Evolutionary conservation across 2,113 vertebrate genomes (phyloP).

Genomic region (Prietella phreatophila): DNA sequence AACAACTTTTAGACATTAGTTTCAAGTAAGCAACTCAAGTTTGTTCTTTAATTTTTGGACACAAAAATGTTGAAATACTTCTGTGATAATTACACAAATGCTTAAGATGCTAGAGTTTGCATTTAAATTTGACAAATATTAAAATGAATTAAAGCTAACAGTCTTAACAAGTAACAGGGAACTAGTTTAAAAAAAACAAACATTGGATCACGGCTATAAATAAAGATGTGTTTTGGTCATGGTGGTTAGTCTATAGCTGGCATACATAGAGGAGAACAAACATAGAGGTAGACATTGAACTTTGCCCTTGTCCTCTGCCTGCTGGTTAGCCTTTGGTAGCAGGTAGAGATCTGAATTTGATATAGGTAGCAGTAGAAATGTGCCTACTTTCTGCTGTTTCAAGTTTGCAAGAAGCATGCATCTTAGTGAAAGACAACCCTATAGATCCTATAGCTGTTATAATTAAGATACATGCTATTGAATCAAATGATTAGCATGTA

Average conservation of each 20-base stretch:
- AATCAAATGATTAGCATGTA: background rate
- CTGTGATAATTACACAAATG: background rate
- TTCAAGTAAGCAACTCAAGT: background rate
- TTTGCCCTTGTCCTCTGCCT: background rate
- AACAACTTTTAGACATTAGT: background rate
- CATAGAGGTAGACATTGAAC: slow-evolving; percentile 37
- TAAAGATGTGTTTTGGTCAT: background rate
- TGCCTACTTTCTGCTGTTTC: background rate
- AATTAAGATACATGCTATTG: background rate
- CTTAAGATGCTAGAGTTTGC: background rate
- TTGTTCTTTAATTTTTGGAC: background rate
- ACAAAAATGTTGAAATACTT: background rate
- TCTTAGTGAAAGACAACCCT: background rate
- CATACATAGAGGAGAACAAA: slow-evolving; percentile 26
- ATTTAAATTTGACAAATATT: background rate
- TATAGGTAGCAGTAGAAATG: background rate
- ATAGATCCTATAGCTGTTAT: background rate
- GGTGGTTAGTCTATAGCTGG: slow-evolving; percentile 15
- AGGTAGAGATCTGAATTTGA: background rate
- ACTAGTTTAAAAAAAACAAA: background rate
- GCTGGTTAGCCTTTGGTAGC: background rate
- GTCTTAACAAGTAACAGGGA: background rate
- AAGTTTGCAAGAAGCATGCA: background rate
- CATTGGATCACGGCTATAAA: background rate
- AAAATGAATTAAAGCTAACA: background rate